These are phyloP conservation scores for Corydoras sp. DNA, from an alignment of 2,113 vertebrate genomes.

Conservation along the genomic window DNA sequence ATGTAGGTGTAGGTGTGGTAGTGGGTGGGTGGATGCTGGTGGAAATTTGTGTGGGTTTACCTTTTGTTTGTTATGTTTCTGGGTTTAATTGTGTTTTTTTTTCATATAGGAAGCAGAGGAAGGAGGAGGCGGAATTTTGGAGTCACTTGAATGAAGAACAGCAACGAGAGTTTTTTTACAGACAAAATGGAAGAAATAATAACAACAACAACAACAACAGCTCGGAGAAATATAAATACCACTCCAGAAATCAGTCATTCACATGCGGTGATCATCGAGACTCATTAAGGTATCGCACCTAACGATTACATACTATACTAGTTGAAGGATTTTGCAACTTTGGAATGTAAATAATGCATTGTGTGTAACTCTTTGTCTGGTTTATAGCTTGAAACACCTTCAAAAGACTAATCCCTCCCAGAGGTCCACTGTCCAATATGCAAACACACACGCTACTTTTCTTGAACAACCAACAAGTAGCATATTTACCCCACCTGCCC, in stretches of 20 bases:
- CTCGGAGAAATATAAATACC: slow-evolving; percentile 30
- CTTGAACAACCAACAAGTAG: too few species aligned
- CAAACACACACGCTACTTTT: too few species aligned
- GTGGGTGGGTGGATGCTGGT: background rate
- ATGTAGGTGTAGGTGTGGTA: slow-evolving; percentile 21
- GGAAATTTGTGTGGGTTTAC: background rate
- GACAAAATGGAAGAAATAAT: slow-evolving; percentile 72
- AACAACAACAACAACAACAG: slow-evolving; percentile 66
- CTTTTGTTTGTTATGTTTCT: background rate
- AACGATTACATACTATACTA: background rate
- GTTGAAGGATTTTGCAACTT: too few species aligned
- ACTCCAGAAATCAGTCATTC: background rate
- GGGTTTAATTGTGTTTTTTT: background rate
- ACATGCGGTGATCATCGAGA: background rate
- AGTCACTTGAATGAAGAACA: slow-evolving; percentile 67
- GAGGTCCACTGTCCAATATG: too few species aligned
- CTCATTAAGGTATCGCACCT: background rate
- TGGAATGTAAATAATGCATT: too few species aligned
- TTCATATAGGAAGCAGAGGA: slow-evolving; percentile 59
- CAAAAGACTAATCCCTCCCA: too few species aligned
- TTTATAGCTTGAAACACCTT: too few species aligned
- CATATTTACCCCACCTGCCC: too few species aligned
- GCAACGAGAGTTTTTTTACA: slow-evolving; percentile 60
- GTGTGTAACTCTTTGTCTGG: too few species aligned
- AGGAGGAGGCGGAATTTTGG: slow-evolving; percentile 59